Base-by-base conservation (phyloP, 2,797 vertebrate genomes). In the Cuniculus paca region DNA sequence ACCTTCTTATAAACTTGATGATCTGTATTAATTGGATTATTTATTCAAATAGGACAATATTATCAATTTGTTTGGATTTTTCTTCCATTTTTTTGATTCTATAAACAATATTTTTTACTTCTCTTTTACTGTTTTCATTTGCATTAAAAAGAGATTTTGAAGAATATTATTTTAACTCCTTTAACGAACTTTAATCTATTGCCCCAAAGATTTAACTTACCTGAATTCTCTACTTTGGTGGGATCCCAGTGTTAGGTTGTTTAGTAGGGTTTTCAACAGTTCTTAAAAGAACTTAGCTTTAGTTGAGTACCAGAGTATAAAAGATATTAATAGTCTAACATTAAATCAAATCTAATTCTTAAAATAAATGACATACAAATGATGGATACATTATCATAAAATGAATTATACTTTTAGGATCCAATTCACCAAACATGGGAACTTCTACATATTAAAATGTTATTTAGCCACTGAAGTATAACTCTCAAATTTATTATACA, bases 221-320 rank as follows among this genome's bases (percentile, higher is more conserved):
- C 28, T 74, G 24, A 52, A 5, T 84, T 78, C 6, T 88, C 22
- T 13, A 34, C 78, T 90, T 79, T n/a, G 34, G 17, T 91, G 14
- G 31, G 14, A 8, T n/a, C 4, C 28, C 19, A 80, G 1, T 58
- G 19, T 28, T 78, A 28, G 6, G 17, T 89, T 89, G 4, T 82
- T 93, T 63, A 14, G 65, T 72, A 63, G 39, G 48, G 16, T 5
- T 92, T 28, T 50, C 36, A 45, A 74, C 1, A 54, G 34, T 82
- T 90, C 94, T 68, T 87, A 78, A 90, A 4, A 80, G 17, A 86
- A 50, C 17, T 90, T 92, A 36, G 42, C 65, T 92, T 97, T 91
- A 93, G 34, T 80, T 88, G 85, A 56, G 45, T 65, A 68, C 28
- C n/a, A 65, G 61, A 78, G 61, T 39, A 50, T 86, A 82, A n/a